phyloP scores from a whole-genome alignment of 2,888 invertebrate genomes.

The Napeogenes inachia region DNA sequence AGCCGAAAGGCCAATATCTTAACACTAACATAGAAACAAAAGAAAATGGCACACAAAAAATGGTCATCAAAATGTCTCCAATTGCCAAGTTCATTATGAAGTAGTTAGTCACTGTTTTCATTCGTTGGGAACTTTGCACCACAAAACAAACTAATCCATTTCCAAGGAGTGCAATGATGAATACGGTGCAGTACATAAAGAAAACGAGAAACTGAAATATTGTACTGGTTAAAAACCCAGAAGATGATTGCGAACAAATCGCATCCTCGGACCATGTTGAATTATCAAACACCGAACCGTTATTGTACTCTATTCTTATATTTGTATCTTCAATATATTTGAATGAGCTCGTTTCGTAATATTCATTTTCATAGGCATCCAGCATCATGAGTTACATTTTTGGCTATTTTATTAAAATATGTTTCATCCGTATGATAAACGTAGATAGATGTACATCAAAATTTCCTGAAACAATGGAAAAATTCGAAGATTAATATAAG shows the following conservation, averaged over 20 bases:
- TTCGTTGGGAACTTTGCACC: constrained; percentile 87
- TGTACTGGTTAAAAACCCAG: constrained; percentile 53
- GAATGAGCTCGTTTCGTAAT: constrained; percentile 41
- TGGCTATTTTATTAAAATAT: background rate
- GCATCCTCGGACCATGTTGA: constrained; percentile 46
- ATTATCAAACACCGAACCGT: constrained; percentile 30
- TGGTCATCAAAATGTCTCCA: constrained; percentile 92
- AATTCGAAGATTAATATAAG: background rate
- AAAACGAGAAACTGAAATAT: constrained; percentile 82
- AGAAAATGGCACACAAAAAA: constrained; percentile 94
- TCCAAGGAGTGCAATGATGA: constrained; percentile 83
- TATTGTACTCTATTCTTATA: constrained; percentile 33
- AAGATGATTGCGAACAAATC: constrained; percentile 41
- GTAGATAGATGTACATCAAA: background rate
- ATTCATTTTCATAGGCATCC: constrained; percentile 40
- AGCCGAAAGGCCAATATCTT: constrained; percentile 93
- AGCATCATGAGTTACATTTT: constrained; percentile 47
- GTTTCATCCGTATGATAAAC: constrained; percentile 3
- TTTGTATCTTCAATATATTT: constrained; percentile 32
- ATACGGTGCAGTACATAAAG: constrained; percentile 83
- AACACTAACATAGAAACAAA: constrained; percentile 88
- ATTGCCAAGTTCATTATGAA: constrained; percentile 93
- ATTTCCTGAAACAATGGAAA: constrained; percentile 26
- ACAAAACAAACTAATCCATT: constrained; percentile 92
- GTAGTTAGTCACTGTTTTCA: constrained; percentile 95